Evolutionary conservation across 1,140 invertebrate species (phyloP).

Genomic region (Heliothis virescens): DNA sequence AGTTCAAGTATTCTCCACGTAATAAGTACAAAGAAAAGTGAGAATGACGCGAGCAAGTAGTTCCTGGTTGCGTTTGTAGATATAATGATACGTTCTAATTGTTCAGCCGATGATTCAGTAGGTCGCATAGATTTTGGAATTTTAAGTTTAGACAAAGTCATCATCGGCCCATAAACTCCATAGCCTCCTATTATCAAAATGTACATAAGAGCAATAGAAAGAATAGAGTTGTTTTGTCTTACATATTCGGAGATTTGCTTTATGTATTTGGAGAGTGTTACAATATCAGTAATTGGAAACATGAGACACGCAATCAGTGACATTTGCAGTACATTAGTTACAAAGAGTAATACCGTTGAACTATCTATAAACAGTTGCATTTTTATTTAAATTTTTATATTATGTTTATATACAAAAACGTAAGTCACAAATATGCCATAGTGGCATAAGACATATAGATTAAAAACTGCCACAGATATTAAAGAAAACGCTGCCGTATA

Average conservation of each 20-base stretch:
- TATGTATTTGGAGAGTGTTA: constrained; percentile 63
- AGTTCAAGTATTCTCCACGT: constrained; percentile 65
- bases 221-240: constrained; percentile 39
- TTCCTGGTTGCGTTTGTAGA: constrained; percentile 66
- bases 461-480: constrained; percentile 21
- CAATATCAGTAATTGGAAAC: constrained; percentile 62
- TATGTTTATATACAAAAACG: constrained; percentile 17
- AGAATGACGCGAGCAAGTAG: constrained; percentile 67
- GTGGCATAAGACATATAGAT: background rate
- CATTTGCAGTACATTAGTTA: constrained; percentile 67
- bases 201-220: constrained; percentile 51
- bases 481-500: background rate
- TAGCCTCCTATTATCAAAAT: constrained; percentile 53
- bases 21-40: constrained; percentile 66
- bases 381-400: constrained; percentile 29
- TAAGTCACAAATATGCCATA: background rate
- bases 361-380: constrained; percentile 53
- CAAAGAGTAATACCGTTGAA: constrained; percentile 57
- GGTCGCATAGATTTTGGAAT: constrained; percentile 37
- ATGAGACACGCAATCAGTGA: constrained; percentile 63
- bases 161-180: constrained; percentile 64
- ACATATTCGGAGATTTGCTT: constrained; percentile 50
- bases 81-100: constrained; percentile 59
- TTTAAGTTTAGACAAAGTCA: constrained; percentile 58
- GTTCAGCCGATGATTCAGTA: constrained; percentile 56